Conservation (phyloP, 64 coral and sea anemone genomes). For the Stichodactyla mertensii region DNA sequence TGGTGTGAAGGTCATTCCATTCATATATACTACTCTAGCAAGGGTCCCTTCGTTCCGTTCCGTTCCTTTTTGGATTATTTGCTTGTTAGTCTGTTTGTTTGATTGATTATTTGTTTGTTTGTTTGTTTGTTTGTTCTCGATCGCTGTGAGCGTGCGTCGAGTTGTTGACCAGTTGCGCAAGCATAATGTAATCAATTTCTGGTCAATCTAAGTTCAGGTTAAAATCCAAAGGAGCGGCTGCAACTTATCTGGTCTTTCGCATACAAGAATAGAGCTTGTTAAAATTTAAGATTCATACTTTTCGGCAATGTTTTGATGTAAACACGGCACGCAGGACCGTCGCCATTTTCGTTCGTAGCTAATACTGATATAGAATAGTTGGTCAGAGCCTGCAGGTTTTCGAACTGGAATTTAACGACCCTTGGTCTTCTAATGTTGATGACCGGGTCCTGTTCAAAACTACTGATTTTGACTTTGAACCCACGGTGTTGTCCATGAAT, state of each 20-base stretch:
- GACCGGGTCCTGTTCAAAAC: neutral
- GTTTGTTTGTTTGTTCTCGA: too few species aligned
- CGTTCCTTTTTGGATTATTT: too few species aligned
- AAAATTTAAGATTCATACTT: neutral
- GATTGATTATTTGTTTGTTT: too few species aligned
- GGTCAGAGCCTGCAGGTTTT: neutral
- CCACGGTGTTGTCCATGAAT: neutral
- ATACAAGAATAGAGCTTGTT: too few species aligned
- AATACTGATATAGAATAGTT: constrained; percentile 1
- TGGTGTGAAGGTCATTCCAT: too few species aligned
- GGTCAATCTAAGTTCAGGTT: too few species aligned
- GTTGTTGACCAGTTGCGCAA: too few species aligned
- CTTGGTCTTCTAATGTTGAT: neutral
- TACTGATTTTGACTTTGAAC: neutral
- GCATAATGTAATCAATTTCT: neutral
- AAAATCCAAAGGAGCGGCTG: too few species aligned
- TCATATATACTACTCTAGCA: too few species aligned
- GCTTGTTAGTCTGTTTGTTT: too few species aligned
- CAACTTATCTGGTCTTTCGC: neutral
- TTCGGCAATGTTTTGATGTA: constrained; percentile 2
- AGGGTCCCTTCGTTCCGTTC: too few species aligned
- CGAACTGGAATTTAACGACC: neutral
- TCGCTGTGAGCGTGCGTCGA: too few species aligned
- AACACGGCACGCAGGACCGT: neutral
- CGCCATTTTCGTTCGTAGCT: neutral